Evolutionary conservation across 2,888 invertebrate genomes (phyloP).

Genomic region (Phoenoteleia sp.): DNA sequence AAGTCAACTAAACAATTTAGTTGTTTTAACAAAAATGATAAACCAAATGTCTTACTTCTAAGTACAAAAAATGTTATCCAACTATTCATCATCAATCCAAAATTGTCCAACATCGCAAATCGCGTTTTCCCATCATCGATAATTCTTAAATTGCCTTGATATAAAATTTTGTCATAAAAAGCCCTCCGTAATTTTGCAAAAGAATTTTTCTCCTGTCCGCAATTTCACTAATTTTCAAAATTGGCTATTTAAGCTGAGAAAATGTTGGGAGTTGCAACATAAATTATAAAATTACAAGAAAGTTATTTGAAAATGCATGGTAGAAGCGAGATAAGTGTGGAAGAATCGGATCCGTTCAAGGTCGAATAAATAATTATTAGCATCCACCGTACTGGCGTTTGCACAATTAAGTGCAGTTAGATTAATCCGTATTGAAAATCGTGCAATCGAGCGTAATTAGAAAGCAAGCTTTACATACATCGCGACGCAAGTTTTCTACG

Average conservation of each 20-base stretch:
- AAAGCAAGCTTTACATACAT: slow-evolving; percentile 68
- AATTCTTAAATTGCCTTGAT: no score
- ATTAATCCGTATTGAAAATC: slow-evolving; percentile 73
- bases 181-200: slow-evolving; percentile 13
- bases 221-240: slow-evolving; percentile 59
- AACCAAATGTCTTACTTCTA: no score
- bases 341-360: slow-evolving; percentile 72
- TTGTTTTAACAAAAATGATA: no score
- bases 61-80: no score
- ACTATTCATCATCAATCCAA: no score
- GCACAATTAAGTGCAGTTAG: slow-evolving; percentile 74
- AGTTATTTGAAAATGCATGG: slow-evolving; percentile 65
- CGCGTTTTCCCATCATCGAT: no score
- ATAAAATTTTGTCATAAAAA: no score
- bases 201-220: slow-evolving; percentile 26
- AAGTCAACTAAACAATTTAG: no score
- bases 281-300: slow-evolving; percentile 66
- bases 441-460: slow-evolving; percentile 72
- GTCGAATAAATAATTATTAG: slow-evolving; percentile 71
- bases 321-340: slow-evolving; percentile 57
- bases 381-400: slow-evolving; percentile 64
- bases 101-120: no score
- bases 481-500: slow-evolving; percentile 56
- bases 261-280: slow-evolving; percentile 16
- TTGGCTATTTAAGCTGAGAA: slow-evolving; percentile 48